A percentile compares a stretch with the other conserved stretches of the same genome.
phyloP scores from a whole-genome alignment of 2,888 invertebrate genomes.

The Spodoptera exigua region DNA sequence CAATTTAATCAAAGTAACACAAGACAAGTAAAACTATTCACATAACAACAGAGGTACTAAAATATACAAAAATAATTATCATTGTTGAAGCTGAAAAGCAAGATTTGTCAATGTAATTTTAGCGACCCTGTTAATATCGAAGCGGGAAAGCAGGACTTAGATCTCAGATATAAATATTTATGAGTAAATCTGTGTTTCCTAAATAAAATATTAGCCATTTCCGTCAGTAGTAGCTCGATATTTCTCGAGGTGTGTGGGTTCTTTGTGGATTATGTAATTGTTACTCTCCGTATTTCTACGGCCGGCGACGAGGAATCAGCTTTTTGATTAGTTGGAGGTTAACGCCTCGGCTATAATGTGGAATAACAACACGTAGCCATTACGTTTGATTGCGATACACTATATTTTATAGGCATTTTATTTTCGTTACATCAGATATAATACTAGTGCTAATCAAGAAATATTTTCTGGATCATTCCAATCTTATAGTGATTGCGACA shows the following conservation, averaged over 20 bases:
- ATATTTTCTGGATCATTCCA: no score
- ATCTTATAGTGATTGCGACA: not conserved
- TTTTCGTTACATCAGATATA: no score
- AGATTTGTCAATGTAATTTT: conserved; percentile 22
- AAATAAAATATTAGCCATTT: conserved; percentile 20
- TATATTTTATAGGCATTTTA: no score
- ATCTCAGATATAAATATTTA: conserved; percentile 30
- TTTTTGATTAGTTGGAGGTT: conserved; percentile 13
- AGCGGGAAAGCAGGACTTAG: conserved; percentile 3
- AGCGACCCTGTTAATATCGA: conserved; percentile 18
- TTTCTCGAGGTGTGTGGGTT: conserved; percentile 11
- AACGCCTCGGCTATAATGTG: not conserved
- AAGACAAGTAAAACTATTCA: conserved; percentile 7
- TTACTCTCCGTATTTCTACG: conserved; percentile 7
- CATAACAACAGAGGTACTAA: conserved; percentile 4
- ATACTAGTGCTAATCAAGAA: no score
- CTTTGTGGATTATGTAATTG: conserved; percentile 21
- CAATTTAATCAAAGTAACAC: conserved; percentile 2
- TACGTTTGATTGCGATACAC: conserved; percentile 9
- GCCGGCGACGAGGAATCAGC: not conserved
- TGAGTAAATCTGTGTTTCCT: conserved; percentile 21
- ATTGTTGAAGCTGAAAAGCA: conserved; percentile 10
- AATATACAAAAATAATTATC: conserved; percentile 2
- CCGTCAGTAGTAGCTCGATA: conserved; percentile 15
- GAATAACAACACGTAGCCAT: conserved; percentile 18